These are phyloP conservation scores for Apis dorsata DNA, from an alignment of 1,140 invertebrate genomes.

Conservation along the genomic window DNA sequence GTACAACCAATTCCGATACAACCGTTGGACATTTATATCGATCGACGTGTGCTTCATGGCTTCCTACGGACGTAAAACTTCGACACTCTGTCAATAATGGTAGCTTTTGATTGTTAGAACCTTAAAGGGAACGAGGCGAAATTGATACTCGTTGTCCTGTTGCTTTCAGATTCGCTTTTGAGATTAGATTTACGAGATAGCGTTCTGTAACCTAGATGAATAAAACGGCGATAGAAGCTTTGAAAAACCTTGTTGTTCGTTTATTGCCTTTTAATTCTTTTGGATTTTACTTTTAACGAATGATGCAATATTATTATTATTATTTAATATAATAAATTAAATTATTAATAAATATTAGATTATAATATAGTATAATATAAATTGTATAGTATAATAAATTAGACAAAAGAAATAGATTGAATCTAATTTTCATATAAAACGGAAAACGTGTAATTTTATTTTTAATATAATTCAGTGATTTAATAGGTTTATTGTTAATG, in stretches of 20 bases:
- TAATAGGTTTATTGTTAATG: background rate
- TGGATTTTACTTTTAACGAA: no score
- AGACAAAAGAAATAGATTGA: no score
- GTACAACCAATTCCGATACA: conserved; percentile 2
- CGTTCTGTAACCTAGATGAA: background rate
- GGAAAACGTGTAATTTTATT: no score
- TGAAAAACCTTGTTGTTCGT: background rate
- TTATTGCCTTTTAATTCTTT: background rate
- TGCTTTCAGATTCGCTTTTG: background rate
- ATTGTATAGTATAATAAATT: no score
- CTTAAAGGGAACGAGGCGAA: background rate
- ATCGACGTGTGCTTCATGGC: background rate
- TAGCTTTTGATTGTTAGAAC: background rate
- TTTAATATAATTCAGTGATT: no score
- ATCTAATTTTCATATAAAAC: no score
- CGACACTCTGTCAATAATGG: conserved; percentile 2
- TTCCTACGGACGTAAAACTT: conserved; percentile 10
- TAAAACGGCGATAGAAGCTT: background rate
- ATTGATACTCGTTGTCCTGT: background rate
- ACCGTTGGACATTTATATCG: conserved; percentile 3
- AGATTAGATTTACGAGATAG: conserved; percentile 1
- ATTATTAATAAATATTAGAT: no score
- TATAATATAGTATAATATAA: no score
- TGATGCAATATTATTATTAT: no score
- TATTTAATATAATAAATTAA: no score